phyloP scores from a whole-genome alignment of 2,113 vertebrate species.

The Gorsachius goisagi region DNA sequence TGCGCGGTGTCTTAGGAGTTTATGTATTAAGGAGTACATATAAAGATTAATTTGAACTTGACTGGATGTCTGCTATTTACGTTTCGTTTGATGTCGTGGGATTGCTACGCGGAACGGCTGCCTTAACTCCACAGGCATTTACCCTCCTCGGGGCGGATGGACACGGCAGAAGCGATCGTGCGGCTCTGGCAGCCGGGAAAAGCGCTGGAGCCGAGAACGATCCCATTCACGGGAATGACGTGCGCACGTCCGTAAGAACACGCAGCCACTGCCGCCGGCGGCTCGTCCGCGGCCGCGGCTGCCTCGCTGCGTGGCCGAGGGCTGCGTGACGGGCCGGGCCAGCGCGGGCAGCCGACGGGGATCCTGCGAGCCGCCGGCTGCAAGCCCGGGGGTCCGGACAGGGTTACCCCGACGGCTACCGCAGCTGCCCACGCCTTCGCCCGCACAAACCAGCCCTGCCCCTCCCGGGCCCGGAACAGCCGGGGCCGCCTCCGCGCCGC shows the following conservation, averaged over 20 bases:
- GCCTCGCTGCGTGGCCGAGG: too few species aligned
- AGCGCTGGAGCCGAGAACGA: not conserved
- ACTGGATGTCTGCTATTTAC: not conserved
- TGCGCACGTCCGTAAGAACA: not conserved
- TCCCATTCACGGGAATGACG: not conserved
- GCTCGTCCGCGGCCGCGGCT: not conserved
- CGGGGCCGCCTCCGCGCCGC: not conserved
- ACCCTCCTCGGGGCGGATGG: not conserved
- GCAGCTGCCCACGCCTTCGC: too few species aligned
- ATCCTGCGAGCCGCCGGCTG: too few species aligned
- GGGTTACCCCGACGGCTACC: too few species aligned
- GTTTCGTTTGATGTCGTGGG: too few species aligned
- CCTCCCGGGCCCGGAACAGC: not conserved
- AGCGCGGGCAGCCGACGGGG: too few species aligned
- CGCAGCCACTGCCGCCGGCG: accelerated
- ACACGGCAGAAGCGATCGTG: accelerated
- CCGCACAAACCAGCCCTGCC: too few species aligned
- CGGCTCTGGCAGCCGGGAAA: not conserved
- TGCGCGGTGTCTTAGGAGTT: too few species aligned
- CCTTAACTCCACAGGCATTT: not conserved
- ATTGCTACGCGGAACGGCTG: not conserved
- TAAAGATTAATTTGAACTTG: not conserved
- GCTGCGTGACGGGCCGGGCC: too few species aligned
- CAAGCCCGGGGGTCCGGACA: too few species aligned
- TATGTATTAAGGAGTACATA: not conserved